Evolutionary conservation across 2,797 vertebrate species (phyloP).

Genomic region (Lagodon rhomboides): DNA sequence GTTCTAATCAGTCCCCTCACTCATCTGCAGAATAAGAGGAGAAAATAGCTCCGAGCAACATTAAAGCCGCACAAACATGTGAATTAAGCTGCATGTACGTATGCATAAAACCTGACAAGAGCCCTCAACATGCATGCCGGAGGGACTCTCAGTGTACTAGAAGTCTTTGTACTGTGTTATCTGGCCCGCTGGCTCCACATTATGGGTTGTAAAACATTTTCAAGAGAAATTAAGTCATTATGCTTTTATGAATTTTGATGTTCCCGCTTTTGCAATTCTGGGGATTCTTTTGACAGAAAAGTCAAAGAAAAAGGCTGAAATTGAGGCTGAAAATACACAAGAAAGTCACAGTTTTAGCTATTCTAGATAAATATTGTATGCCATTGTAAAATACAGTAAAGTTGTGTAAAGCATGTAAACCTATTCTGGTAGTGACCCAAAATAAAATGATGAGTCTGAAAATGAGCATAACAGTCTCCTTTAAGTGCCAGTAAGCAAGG

Average conservation of each 20-base stretch:
- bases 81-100: neutral
- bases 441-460: too few species aligned
- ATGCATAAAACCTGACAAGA: neutral
- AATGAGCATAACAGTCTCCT: too few species aligned
- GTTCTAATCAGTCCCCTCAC: neutral
- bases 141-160: neutral
- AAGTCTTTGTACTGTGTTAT: conserved; percentile 9
- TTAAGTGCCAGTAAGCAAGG: neutral
- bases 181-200: conserved; percentile 3
- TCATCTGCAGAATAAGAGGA: neutral
- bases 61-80: neutral
- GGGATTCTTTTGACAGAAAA: neutral
- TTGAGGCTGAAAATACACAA: neutral
- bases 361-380: neutral
- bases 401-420: too few species aligned
- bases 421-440: too few species aligned
- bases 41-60: neutral
- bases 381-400: neutral
- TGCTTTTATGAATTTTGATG: neutral
- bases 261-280: neutral
- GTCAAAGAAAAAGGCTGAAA: neutral
- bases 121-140: neutral
- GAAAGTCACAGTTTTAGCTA: neutral
- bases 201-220: conserved; percentile 1
- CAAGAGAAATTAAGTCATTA: neutral